Conservation (phyloP, 2,797 vertebrate genomes). For the Chromobotia macracanthus region DNA sequence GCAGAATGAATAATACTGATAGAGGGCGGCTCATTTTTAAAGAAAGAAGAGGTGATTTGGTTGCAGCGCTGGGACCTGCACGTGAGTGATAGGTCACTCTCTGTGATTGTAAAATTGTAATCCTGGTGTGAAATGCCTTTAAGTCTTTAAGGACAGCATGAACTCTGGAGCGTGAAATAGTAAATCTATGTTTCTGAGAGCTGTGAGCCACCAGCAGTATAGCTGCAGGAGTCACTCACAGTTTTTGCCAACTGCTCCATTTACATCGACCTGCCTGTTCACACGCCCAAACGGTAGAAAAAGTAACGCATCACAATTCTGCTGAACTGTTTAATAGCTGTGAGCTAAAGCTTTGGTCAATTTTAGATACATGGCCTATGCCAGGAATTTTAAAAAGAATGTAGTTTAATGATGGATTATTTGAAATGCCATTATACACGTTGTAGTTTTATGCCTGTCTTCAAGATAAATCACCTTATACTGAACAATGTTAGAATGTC, state of each 20-base stretch:
- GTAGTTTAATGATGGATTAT: slow-evolving; percentile 1
- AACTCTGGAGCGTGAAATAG: slow-evolving; percentile 82
- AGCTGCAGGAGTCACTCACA: slow-evolving; percentile 72
- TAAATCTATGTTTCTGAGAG: slow-evolving; percentile 81
- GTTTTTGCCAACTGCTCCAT: slow-evolving; percentile 71
- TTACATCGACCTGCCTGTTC: slow-evolving; percentile 73
- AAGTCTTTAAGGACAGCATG: slow-evolving; percentile 79
- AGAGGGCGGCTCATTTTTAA: slow-evolving; percentile 55
- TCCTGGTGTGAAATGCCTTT: slow-evolving; percentile 78
- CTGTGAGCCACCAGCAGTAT: slow-evolving; percentile 73
- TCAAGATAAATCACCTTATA: slow-evolving; percentile 11
- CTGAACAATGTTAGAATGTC: neutral
- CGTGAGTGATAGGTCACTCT: slow-evolving; percentile 72
- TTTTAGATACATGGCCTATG: neutral
- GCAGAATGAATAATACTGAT: slow-evolving; percentile 54
- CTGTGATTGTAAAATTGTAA: slow-evolving; percentile 78
- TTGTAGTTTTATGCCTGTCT: neutral
- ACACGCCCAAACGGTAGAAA: slow-evolving; percentile 39
- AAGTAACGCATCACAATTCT: slow-evolving; percentile 11
- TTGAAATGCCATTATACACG: neutral
- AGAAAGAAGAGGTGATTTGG: slow-evolving; percentile 59
- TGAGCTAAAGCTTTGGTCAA: slow-evolving; percentile 1
- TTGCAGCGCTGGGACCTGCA: slow-evolving; percentile 59
- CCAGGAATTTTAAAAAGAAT: slow-evolving; percentile 21
- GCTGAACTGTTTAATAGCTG: slow-evolving; percentile 29